These are phyloP conservation scores for Noctua comes DNA, from an alignment of 2,888 invertebrate genomes.

Conservation along the genomic window DNA sequence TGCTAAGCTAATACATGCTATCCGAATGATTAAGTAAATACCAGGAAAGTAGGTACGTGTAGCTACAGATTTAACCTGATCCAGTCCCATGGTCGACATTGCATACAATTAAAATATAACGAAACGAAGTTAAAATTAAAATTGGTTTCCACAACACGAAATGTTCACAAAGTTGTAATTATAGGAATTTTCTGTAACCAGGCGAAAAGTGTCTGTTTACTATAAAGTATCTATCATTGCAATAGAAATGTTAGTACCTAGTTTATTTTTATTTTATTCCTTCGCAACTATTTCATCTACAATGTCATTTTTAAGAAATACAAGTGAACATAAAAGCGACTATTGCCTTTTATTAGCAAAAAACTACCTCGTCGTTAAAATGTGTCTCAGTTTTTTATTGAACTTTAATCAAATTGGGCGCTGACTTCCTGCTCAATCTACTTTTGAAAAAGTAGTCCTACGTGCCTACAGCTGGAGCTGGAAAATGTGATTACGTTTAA, in stretches of 20 bases:
- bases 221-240: constrained; percentile 21
- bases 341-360: constrained; percentile 45
- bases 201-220: constrained; percentile 20
- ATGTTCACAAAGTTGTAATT: constrained; percentile 39
- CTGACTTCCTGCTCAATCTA: constrained; percentile 47
- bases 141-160: constrained; percentile 30
- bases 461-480: constrained; percentile 4
- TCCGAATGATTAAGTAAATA: constrained; percentile 50
- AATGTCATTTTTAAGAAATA: constrained; percentile 41
- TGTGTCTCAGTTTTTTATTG: constrained; percentile 49
- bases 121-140: constrained; percentile 39
- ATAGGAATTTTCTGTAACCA: constrained; percentile 27
- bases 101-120: constrained; percentile 44
- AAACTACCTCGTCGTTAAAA: constrained; percentile 39
- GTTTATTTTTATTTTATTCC: constrained; percentile 30
- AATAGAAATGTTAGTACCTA: constrained; percentile 2
- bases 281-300: constrained; percentile 24
- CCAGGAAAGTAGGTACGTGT: constrained; percentile 15
- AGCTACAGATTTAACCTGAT: constrained; percentile 6
- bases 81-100: constrained; percentile 22
- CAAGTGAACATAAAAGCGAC: constrained; percentile 11
- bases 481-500: constrained; percentile 3
- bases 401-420: constrained; percentile 54
- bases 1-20: constrained; percentile 31
- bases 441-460: constrained; percentile 37